Conservation (phyloP, 2,888 invertebrate species). For the Anorthoa munda region DNA sequence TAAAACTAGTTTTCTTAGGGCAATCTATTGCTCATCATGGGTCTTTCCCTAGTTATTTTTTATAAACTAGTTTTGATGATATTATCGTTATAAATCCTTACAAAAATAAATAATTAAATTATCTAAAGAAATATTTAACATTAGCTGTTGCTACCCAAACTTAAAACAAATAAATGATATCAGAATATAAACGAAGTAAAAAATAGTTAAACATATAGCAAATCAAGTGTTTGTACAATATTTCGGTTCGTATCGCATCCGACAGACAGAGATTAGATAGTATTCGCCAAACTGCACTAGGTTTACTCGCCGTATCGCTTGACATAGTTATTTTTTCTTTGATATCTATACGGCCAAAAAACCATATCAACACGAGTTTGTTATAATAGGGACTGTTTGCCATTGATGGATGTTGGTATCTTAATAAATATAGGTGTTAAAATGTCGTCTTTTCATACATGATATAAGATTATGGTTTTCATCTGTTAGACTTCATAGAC, state of each 20-base stretch:
- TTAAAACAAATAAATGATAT: conserved; percentile 34
- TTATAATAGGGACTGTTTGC: background rate
- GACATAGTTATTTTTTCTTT: conserved; percentile 57
- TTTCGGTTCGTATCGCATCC: conserved; percentile 62
- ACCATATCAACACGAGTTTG: conserved; percentile 5
- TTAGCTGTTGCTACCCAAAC: conserved; percentile 30
- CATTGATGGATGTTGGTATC: background rate
- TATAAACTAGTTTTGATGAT: too few species aligned
- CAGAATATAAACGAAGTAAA: conserved; percentile 41
- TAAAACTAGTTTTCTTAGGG: too few species aligned
- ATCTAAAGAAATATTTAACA: too few species aligned
- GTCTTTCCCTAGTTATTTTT: too few species aligned
- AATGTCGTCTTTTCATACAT: background rate
- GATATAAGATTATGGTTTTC: background rate
- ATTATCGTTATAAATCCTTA: too few species aligned
- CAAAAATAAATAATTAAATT: too few species aligned
- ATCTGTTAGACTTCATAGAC: background rate
- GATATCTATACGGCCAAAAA: conserved; percentile 34
- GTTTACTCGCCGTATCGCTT: conserved; percentile 31
- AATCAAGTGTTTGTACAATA: conserved; percentile 55
- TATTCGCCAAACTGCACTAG: conserved; percentile 46
- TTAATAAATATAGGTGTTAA: background rate
- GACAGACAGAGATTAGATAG: conserved; percentile 63
- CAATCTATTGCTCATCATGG: too few species aligned
- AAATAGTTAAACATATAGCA: conserved; percentile 42